Percentiles rank a stretch among this genome's conserved stretches.
Evolutionary conservation across 2,113 vertebrate genomes (phyloP).

Genomic region (Lophura nycthemera): DNA sequence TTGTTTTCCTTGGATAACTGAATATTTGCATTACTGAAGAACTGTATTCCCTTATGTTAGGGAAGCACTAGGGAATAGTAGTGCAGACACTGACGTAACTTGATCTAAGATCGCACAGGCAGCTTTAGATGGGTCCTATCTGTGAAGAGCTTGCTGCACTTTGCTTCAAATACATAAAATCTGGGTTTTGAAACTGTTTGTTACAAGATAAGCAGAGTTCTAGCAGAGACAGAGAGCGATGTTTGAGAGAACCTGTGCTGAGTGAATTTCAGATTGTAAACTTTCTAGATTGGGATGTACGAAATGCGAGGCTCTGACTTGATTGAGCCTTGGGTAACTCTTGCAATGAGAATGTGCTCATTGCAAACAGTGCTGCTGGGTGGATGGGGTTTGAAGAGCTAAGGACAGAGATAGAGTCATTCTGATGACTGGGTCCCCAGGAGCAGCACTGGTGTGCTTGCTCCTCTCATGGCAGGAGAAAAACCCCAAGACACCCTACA

Average conservation of each 20-base stretch:
- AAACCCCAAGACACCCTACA: background rate
- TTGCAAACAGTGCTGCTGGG: background rate
- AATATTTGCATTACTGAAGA: constrained; percentile 10
- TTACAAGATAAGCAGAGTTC: background rate
- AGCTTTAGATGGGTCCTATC: background rate
- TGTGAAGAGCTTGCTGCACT: background rate
- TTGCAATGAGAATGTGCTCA: background rate
- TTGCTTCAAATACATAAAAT: background rate
- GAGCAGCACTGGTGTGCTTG: background rate
- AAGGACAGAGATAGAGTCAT: background rate
- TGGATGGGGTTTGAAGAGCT: background rate
- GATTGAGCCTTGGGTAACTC: background rate
- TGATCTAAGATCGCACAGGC: background rate
- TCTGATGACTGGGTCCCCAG: background rate
- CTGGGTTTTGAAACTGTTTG: background rate
- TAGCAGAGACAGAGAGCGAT: background rate
- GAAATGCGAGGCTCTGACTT: background rate
- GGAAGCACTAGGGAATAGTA: constrained; percentile 10
- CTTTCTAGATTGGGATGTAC: rapidly evolving
- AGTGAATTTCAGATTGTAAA: background rate
- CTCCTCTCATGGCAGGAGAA: background rate
- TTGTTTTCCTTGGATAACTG: constrained; percentile 11
- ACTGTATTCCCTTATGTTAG: background rate
- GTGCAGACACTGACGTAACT: background rate
- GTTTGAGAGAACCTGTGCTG: background rate